Evolutionary conservation across 2,888 invertebrate genomes (phyloP).

Genomic region (Eledone cirrhosa): DNA sequence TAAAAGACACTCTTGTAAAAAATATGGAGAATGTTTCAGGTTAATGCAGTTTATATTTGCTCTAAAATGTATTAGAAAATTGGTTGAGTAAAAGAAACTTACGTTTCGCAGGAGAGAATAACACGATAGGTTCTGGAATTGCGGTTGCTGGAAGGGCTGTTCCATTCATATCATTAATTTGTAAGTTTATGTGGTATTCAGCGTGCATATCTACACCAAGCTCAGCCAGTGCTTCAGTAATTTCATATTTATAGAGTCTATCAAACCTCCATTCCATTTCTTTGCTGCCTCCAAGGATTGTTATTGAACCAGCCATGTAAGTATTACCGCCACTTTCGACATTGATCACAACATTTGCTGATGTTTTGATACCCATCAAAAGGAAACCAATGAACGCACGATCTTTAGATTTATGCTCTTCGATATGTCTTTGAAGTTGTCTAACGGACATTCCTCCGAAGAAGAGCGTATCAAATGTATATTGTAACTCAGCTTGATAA

Average conservation of each 20-base stretch:
- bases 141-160: background rate
- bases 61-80: too few relatives aligned
- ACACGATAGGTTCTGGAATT: conserved; percentile 36
- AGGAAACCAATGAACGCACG: conserved; percentile 38
- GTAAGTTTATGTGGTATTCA: conserved; percentile 16
- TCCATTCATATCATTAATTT: conserved; percentile 31
- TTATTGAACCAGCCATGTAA: conserved; percentile 28
- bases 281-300: conserved; percentile 32
- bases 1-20: too few relatives aligned
- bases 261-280: conserved; percentile 35
- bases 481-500: conserved; percentile 37
- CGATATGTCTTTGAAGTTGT: conserved; percentile 36
- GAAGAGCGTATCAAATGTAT: conserved; percentile 38
- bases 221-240: conserved; percentile 27
- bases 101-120: conserved; percentile 37
- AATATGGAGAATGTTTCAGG: too few relatives aligned
- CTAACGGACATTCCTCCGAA: conserved; percentile 40
- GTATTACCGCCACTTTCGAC: conserved; percentile 25
- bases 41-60: too few relatives aligned
- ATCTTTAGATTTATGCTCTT: conserved; percentile 27
- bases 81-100: background rate
- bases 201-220: conserved; percentile 8
- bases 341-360: conserved; percentile 33
- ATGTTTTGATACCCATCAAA: conserved; percentile 36
- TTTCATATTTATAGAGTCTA: conserved; percentile 30